A percentile compares a stretch with the other conserved stretches of the same genome.
phyloP scores from a whole-genome alignment of 1,140 invertebrate genomes.

The Trypoxylus dichotomus region DNA sequence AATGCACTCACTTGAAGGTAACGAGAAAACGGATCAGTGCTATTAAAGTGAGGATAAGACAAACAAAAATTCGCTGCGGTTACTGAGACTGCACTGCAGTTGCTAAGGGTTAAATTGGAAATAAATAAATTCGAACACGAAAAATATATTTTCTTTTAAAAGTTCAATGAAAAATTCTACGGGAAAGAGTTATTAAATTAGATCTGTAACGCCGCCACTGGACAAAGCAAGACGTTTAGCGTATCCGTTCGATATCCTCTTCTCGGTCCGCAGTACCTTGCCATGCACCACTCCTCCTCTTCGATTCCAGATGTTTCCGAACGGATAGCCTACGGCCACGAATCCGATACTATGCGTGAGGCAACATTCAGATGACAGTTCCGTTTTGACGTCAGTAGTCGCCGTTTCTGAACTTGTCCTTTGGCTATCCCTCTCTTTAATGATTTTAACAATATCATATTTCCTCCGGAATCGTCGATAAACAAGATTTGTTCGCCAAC shows the following conservation, averaged over 20 bases:
- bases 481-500: conserved; percentile 1
- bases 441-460: conserved; percentile 20
- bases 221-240: background rate
- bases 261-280: background rate
- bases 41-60: too few relatives aligned
- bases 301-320: conserved; percentile 10
- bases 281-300: background rate
- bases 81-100: too few relatives aligned
- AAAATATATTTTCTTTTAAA: too few relatives aligned
- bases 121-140: too few relatives aligned
- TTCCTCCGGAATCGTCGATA: background rate
- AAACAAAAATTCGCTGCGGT: too few relatives aligned
- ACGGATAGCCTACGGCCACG: background rate
- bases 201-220: background rate
- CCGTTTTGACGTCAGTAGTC: background rate
- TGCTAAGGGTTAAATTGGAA: too few relatives aligned
- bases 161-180: too few relatives aligned
- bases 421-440: background rate
- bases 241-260: background rate
- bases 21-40: too few relatives aligned
- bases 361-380: conserved; percentile 18
- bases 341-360: conserved; percentile 12
- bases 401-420: background rate
- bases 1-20: too few relatives aligned
- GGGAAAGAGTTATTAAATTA: background rate